Evolutionary conservation across 2,113 vertebrate genomes (phyloP).

Genomic region (Plotosus lineatus): DNA sequence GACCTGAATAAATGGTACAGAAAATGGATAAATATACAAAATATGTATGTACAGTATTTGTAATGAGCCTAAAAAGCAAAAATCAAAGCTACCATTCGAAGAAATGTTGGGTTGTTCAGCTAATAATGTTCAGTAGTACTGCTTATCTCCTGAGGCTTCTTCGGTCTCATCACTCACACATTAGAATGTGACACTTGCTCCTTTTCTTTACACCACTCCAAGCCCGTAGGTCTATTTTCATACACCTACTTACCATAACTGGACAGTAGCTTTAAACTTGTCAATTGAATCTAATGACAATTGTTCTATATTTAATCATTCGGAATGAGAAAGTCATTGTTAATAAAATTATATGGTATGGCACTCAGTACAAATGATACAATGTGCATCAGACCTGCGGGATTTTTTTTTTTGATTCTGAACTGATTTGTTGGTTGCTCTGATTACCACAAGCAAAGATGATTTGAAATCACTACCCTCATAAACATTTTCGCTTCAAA

Average conservation of each 20-base stretch:
- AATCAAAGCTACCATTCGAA: background rate
- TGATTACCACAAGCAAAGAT: conserved; percentile 32
- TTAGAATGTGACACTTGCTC: background rate
- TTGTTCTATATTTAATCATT: background rate
- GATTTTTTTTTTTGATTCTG: background rate
- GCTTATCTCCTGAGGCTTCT: background rate
- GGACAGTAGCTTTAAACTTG: background rate
- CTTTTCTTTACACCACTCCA: conserved; percentile 14
- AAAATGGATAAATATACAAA: too few species aligned
- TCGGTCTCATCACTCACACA: background rate
- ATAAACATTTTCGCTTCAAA: background rate
- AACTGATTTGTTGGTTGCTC: conserved; percentile 35
- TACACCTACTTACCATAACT: conserved; percentile 10
- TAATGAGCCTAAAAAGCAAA: background rate
- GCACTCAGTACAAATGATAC: conserved; percentile 23
- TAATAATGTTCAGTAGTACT: conserved; percentile 7
- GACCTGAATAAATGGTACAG: too few species aligned
- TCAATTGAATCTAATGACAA: background rate
- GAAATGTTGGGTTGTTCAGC: background rate
- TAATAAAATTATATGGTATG: conserved; percentile 1
- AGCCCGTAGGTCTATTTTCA: background rate
- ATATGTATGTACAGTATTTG: too few species aligned
- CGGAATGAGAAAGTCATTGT: conserved; percentile 20
- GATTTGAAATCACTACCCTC: conserved; percentile 38
- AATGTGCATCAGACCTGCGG: conserved; percentile 29